Base-by-base conservation (phyloP, 2,888 invertebrate genomes). In the Cataglyphis altisquamis region DNA sequence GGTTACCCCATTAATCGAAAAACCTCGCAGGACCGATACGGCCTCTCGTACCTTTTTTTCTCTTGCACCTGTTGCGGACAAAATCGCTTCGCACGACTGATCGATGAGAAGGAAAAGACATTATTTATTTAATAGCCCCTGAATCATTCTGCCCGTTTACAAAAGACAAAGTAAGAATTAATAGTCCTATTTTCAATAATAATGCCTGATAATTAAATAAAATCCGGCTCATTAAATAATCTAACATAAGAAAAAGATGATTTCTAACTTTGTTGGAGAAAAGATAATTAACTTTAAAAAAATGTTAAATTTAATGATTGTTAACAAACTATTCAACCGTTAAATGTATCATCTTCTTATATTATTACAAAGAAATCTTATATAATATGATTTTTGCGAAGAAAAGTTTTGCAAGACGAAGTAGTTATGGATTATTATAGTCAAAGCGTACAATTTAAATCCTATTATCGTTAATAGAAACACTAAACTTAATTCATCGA, bases 61-160 rank as follows among this genome's bases (percentile, higher is more conserved):
- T 84, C 67, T 77, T 89, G 88, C 90, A 92, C 92, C 91, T 91
- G 92, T 91, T 91, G 91, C 92, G 86, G 88, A 55, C 78, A 68
- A 86, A 87, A 88, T 86, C 87, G 83, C 73, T 84, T 86, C 70
- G 66, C 85, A 67, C 57, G 82, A 41, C 62, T 89, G 87, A 89
- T 89, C 81, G 87, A 87, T 81, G 81, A 74, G 67, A 48, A 68
- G 62, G 73, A 62, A 82, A 80, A 68, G 39, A 63, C 29, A 86
- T 86, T 89, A 89, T 89, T 87, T 89, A 89, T 89, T 87, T 89
- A 89, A 89, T 83, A 83, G 72, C 36, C 41, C 36, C 60, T 45
- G 55, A 77, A 57, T 77, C 29, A 67, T n/a, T 55, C n/a, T 45
- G 9, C 18, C 48, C 55, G n/a, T 55, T 66, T 67, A 29, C 52